Conservation (phyloP, 2,113 vertebrate species). For the Myotis brandtii region DNA sequence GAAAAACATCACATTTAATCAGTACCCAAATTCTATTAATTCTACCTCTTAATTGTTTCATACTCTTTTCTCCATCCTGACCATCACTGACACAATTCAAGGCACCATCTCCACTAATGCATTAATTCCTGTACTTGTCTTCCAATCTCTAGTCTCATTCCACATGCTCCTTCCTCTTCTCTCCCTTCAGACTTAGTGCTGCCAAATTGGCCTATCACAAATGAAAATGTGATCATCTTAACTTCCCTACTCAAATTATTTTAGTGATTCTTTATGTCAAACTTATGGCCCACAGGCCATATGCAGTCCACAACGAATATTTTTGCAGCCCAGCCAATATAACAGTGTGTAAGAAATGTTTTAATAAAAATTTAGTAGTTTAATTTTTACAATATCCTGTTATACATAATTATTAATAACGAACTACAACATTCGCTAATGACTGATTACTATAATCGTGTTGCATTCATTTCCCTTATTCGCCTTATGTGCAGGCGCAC, state of each 20-base stretch:
- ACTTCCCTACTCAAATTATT: neutral
- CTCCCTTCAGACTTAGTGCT: neutral
- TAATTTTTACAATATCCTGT: too few relatives aligned
- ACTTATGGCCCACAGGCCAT: accelerated
- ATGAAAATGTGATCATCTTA: neutral
- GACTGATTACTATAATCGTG: too few relatives aligned
- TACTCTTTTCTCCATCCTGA: neutral
- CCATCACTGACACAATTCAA: neutral
- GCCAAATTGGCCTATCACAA: neutral
- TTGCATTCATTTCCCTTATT: too few relatives aligned
- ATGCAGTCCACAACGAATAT: too few relatives aligned
- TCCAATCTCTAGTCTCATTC: neutral
- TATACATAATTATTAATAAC: too few relatives aligned
- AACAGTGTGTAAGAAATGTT: too few relatives aligned
- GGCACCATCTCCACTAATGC: neutral
- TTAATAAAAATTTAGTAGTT: too few relatives aligned
- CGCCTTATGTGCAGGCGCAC: too few relatives aligned
- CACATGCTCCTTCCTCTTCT: neutral
- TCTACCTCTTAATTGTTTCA: neutral
- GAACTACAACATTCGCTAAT: too few relatives aligned
- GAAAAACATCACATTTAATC: neutral
- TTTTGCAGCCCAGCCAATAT: too few relatives aligned
- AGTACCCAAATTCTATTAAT: neutral
- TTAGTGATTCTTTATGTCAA: neutral
- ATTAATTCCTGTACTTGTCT: neutral